These are phyloP conservation scores for Gryon sp. DNA, from an alignment of 1,140 invertebrate genomes.

Conservation along the genomic window DNA sequence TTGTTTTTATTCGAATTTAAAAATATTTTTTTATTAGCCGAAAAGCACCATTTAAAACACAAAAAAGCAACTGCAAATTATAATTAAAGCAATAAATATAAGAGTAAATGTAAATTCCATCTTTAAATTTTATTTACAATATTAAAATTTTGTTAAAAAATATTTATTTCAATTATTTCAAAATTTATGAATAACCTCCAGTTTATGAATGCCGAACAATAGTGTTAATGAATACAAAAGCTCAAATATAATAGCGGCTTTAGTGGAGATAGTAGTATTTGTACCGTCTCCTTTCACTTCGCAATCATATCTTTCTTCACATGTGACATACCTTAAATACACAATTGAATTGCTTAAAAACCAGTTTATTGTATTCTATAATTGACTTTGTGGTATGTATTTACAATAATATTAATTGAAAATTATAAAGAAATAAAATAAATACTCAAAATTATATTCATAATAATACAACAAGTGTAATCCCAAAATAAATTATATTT, in stretches of 20 bases:
- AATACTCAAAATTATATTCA: too few species aligned
- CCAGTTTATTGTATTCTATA: constrained; percentile 21
- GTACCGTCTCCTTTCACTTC: constrained; percentile 27
- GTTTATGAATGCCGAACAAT: constrained; percentile 30
- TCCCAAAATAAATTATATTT: too few species aligned
- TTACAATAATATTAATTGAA: constrained; percentile 11
- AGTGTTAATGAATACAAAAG: constrained; percentile 48
- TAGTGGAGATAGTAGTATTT: constrained; percentile 33
- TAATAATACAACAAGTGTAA: too few species aligned
- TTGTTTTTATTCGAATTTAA: too few species aligned
- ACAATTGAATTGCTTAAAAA: constrained; percentile 37
- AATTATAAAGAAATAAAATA: too few species aligned
- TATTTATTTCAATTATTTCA: constrained; percentile 15
- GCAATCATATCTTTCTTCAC: constrained; percentile 32
- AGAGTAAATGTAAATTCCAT: too few species aligned
- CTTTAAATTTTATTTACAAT: too few species aligned
- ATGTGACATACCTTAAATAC: constrained; percentile 33
- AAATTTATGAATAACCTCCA: constrained; percentile 33
- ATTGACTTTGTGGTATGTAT: constrained; percentile 12
- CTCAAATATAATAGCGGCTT: constrained; percentile 41
- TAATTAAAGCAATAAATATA: too few species aligned
- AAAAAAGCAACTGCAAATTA: background rate
- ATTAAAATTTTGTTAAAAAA: background rate
- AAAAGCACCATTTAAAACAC: too few species aligned
- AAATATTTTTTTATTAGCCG: background rate